phyloP scores from a whole-genome alignment of 2,797 vertebrate species.

The Oreortyx pictus region DNA sequence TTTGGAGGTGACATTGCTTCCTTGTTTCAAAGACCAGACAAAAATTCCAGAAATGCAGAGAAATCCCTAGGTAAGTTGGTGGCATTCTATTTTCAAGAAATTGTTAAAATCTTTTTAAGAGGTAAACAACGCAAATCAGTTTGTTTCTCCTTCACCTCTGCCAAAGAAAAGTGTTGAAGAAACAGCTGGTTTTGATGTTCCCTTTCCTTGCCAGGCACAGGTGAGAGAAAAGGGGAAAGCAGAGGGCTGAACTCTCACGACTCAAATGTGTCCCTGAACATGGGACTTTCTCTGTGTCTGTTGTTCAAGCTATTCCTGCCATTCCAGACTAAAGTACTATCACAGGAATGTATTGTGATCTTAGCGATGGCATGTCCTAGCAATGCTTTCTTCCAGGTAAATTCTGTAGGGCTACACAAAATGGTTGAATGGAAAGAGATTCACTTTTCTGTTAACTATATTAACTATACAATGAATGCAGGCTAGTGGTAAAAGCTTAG shows the following conservation, averaged over 20 bases:
- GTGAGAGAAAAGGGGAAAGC: background rate
- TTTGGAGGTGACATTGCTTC: slow-evolving; percentile 80
- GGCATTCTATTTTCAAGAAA: background rate
- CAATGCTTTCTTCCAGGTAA: background rate
- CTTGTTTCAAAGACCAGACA: slow-evolving; percentile 69
- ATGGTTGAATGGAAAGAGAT: background rate
- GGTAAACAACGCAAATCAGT: background rate
- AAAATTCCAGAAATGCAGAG: slow-evolving; percentile 51
- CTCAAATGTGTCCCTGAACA: background rate
- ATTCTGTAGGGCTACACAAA: background rate
- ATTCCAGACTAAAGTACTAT: background rate
- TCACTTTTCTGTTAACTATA: background rate
- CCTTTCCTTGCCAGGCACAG: background rate
- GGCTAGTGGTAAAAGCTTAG: background rate
- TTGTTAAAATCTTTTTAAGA: background rate
- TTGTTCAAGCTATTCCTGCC: background rate
- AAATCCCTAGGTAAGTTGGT: slow-evolving; percentile 69
- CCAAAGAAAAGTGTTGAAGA: background rate
- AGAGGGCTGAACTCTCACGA: background rate
- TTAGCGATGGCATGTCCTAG: background rate
- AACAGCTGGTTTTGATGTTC: background rate
- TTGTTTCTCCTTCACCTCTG: background rate
- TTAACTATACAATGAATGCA: background rate
- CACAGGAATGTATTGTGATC: background rate
- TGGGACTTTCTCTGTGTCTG: background rate